Evolutionary conservation across 2,888 invertebrate genomes (phyloP).

Genomic region (Sminthurides aquaticus): DNA sequence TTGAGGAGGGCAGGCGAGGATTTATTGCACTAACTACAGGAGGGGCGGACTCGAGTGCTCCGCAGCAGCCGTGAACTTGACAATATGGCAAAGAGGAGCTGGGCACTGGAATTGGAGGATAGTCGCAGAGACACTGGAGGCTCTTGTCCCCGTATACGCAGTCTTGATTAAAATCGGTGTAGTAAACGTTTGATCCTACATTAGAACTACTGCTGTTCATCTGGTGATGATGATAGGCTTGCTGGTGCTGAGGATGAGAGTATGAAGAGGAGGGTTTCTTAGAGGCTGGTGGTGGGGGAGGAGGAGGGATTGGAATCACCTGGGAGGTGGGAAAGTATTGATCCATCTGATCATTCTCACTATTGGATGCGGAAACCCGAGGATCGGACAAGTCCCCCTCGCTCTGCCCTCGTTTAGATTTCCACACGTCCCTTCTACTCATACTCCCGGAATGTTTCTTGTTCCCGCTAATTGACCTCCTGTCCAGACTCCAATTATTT

Average conservation of each 20-base stretch:
- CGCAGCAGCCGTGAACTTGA: constrained; percentile 19
- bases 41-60: not conserved
- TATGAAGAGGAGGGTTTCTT: constrained; percentile 17
- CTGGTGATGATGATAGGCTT: not conserved
- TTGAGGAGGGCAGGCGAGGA: not conserved
- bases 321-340: not conserved
- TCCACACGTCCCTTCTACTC: constrained; percentile 28
- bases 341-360: not conserved
- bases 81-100: constrained; percentile 26
- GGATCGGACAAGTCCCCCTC: constrained; percentile 34
- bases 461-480: constrained; percentile 11
- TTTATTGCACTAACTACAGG: not conserved
- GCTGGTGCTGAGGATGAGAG: not conserved
- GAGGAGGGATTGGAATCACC: constrained; percentile 19
- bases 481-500: constrained; percentile 37
- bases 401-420: constrained; percentile 38
- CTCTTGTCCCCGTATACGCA: constrained; percentile 3
- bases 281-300: constrained; percentile 36
- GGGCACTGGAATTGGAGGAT: constrained; percentile 18
- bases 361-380: not conserved
- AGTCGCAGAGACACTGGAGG: constrained; percentile 11
- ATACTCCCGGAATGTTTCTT: constrained; percentile 22
- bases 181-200: not conserved
- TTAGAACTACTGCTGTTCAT: not conserved
- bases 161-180: not conserved